Base-by-base conservation (phyloP, 2,888 invertebrate species). In the Tupiocoris notatus region DNA sequence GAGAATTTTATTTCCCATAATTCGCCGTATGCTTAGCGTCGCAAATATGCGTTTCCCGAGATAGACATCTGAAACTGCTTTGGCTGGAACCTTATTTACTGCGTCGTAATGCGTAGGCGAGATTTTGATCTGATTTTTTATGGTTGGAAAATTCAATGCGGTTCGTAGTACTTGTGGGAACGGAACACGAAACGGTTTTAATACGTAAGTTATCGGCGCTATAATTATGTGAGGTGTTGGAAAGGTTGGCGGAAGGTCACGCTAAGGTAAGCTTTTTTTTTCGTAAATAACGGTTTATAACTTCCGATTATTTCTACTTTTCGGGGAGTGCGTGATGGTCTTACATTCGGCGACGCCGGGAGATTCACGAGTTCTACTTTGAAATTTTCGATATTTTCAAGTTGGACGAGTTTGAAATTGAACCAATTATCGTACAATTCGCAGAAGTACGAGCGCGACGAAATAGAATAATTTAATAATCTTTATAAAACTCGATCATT, bases 211-310 rank as follows among this genome's bases (percentile, higher is more conserved):
- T 58, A 68, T 54, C 56, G 57, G 22, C 39, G 39, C 39, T 17
- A 68, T 17, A 22, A 66, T 66, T 66, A 66, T 20, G 54, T 20
- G 54, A 54, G 66, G 66, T 21, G 66, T 66, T 68, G 68, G 58
- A 17, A 17, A n/a, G 3, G 6, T 39, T 12, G 39, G 66, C 3
- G 21, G 39, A 68, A 68, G 22, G 68, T 68, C 68, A 68, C 68
- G 68, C 68, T 17, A 68, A 56, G 67, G 57, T 24, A 59, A 58
- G 61, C 61, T 70, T 70, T 59, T 59, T 70, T 70, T 70, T 12
- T 39, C 39, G 6, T 12, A 39, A 39, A 39, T 39, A 39, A 39
- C 6, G 39, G 39, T 12, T 39, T 39, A 39, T 39, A 12, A 3
- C 39, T 12, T 39, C 39, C 39, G 39, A 39, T 39, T 39, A 39